Evolutionary conservation across 2,797 vertebrate genomes (phyloP).

Genomic region (Centropyge bicolor): DNA sequence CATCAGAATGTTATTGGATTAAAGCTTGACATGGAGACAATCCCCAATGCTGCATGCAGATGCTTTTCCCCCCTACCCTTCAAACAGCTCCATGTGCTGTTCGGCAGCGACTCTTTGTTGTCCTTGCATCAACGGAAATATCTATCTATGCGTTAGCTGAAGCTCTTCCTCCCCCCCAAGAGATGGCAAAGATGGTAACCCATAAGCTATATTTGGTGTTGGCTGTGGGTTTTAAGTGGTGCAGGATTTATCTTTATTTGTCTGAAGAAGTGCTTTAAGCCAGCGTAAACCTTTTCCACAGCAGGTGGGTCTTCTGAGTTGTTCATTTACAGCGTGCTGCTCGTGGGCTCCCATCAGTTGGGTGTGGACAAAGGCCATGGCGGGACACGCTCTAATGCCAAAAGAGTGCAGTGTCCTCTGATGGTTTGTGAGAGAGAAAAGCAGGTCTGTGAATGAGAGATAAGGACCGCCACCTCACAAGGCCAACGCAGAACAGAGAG

Average conservation of each 20-base stretch:
- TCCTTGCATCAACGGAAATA: slow-evolving; percentile 63
- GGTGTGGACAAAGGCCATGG: slow-evolving; percentile 66
- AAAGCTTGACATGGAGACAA: slow-evolving; percentile 79
- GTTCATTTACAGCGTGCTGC: slow-evolving; percentile 61
- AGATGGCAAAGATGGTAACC: slow-evolving; percentile 69
- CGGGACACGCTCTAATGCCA: slow-evolving; percentile 67
- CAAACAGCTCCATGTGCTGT: slow-evolving; percentile 62
- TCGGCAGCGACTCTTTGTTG: slow-evolving; percentile 61
- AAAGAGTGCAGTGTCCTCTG: slow-evolving; percentile 67
- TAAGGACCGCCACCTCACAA: slow-evolving; percentile 75
- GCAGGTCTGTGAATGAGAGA: slow-evolving; percentile 78
- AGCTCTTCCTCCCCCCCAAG: slow-evolving; percentile 34
- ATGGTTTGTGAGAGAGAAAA: slow-evolving; percentile 63
- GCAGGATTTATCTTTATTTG: slow-evolving; percentile 67
- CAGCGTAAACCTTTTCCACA: slow-evolving; percentile 60
- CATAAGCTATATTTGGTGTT: slow-evolving; percentile 74
- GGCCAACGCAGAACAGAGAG: slow-evolving; percentile 50
- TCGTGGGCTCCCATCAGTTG: slow-evolving; percentile 57
- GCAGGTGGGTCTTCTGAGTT: slow-evolving; percentile 70
- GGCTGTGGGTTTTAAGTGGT: slow-evolving; percentile 66
- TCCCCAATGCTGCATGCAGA: slow-evolving; percentile 73
- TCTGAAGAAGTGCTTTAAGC: slow-evolving; percentile 60
- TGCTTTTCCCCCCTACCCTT: slow-evolving; percentile 50
- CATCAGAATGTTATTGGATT: slow-evolving; percentile 84
- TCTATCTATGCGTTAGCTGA: slow-evolving; percentile 56